Evolutionary conservation across 2,113 vertebrate species (phyloP), one percentile per base, ranked within the genome.

Genomic region (Clinocottus analis): DNA sequence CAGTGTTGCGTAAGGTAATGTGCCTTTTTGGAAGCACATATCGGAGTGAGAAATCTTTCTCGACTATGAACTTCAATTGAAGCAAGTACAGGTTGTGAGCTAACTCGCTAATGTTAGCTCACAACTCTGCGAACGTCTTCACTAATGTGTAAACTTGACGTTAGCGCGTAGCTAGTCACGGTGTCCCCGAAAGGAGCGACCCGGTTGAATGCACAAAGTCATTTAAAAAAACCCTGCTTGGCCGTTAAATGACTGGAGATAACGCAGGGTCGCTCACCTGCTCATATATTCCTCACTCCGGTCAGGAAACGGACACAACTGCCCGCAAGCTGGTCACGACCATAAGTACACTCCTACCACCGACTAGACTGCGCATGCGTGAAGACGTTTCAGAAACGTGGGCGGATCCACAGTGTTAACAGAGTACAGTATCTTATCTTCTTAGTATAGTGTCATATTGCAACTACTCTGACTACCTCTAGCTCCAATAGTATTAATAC

Each of bases 181-280:
- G 7, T 79, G 17, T 19, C 0, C 1, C 0, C 0, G 2, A 29
- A 23, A 10, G 21, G 12, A 3, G 3, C 8, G 6, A 43, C 29
- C 17, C 5, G 1, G 7, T 7, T 7, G 0, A 14, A 17, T 5
- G 9, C 27, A 45, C 1, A 11, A 3, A 11, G n/a, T 3, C 1
- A 62, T 4, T 14, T 1, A 14, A 21, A 33, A 16, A 1, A 37
- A n/a, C n/a, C n/a, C 0, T 0, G 21, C 27, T 0, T 13, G 6
- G 4, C 0, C 1, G 17, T 31, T 51, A 4, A 1, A 7, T 73
- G n/a, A 33, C 0, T 16, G 3, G 3, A 31, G 4, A 23, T 31
- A 33, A 27, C 3, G 11, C 2, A 12, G n/a, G 2, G 7, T 3
- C 13, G 11, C 90, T 79, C 82, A 91, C 90, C 87, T 79, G 60